phyloP scores from a whole-genome alignment of 2,888 invertebrate genomes.

The Pelosia muscerda region DNA sequence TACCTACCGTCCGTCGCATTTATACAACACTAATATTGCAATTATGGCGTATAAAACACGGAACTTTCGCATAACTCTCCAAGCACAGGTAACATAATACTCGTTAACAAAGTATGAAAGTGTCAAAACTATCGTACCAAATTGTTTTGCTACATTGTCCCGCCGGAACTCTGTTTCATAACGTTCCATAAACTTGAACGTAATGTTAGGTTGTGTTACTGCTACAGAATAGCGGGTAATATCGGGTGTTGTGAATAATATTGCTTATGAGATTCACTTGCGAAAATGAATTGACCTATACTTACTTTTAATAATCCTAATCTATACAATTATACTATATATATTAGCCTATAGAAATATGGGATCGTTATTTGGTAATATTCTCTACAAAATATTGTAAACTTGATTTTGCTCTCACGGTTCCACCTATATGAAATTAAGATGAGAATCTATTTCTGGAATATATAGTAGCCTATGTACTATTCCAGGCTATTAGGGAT shows the following conservation, averaged over 20 bases:
- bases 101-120: slow-evolving; percentile 66
- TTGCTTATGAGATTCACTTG: neutral
- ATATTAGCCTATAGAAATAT: no score
- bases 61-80: slow-evolving; percentile 45
- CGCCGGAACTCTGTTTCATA: slow-evolving; percentile 70
- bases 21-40: slow-evolving; percentile 29
- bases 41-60: slow-evolving; percentile 40
- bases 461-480: no score
- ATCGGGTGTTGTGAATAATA: neutral
- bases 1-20: neutral
- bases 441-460: no score
- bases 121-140: slow-evolving; percentile 75
- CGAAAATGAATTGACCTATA: neutral
- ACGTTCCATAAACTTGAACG: slow-evolving; percentile 75
- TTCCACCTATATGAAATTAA: no score
- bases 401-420: no score
- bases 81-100: slow-evolving; percentile 54
- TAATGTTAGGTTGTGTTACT: slow-evolving; percentile 45
- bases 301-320: no score
- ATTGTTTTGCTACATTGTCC: slow-evolving; percentile 76
- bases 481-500: no score
- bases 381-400: no score
- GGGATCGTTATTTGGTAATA: no score
- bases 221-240: slow-evolving; percentile 33
- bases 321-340: no score